phyloP scores from a whole-genome alignment of 2,888 invertebrate species.

The Drosophila borborema region DNA sequence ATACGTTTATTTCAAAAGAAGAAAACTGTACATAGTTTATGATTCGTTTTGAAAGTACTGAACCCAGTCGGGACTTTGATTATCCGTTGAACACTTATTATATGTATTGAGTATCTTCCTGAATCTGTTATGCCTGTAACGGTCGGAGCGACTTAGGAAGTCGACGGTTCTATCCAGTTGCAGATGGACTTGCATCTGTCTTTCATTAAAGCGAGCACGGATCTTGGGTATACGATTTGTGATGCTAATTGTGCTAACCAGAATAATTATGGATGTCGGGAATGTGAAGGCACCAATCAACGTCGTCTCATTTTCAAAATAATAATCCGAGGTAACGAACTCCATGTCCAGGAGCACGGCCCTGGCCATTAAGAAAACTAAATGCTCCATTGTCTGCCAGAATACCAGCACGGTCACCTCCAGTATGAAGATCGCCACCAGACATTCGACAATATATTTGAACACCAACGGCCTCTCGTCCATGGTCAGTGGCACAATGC shows the following conservation, averaged over 20 bases:
- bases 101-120: conserved; percentile 2
- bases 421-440: conserved; percentile 26
- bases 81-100: not conserved
- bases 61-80: not conserved
- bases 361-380: not conserved
- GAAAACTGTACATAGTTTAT: not conserved
- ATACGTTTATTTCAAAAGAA: not conserved
- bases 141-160: not conserved
- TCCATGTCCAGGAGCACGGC: not conserved
- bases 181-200: not conserved
- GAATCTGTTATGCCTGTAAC: not conserved
- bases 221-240: conserved; percentile 22
- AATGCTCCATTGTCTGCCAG: conserved; percentile 26
- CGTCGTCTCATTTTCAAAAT: not conserved
- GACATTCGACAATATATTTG: conserved; percentile 24
- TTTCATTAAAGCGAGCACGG: not conserved
- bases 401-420: conserved; percentile 25
- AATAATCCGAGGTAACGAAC: not conserved
- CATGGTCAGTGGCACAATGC: conserved; percentile 16
- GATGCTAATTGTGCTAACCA: not conserved
- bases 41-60: conserved; percentile 1
- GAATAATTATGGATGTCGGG: conserved; percentile 13
- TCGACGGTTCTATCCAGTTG: not conserved
- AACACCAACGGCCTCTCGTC: not conserved
- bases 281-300: conserved; percentile 22